Evolutionary conservation across 1,140 invertebrate species (phyloP).

Genomic region (Ceratosolen solmsi): DNA sequence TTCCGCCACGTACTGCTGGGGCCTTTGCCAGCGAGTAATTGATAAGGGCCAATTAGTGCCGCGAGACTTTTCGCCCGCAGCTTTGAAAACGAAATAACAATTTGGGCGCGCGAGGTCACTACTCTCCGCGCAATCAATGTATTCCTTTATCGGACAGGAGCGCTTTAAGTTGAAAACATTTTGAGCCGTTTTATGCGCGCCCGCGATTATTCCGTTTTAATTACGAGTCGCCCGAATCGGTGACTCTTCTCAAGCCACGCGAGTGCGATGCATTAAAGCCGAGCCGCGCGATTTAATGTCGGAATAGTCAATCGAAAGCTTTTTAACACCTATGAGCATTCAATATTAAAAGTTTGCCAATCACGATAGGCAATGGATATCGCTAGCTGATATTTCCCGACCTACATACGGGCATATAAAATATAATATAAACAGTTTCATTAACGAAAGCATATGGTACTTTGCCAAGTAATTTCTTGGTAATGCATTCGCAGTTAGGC

Average conservation of each 20-base stretch:
- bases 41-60: too few relatives aligned
- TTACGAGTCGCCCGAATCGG: too few relatives aligned
- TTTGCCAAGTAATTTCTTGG: neutral
- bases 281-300: neutral
- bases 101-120: too few relatives aligned
- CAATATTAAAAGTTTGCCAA: neutral
- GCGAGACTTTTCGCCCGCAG: too few relatives aligned
- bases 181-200: too few relatives aligned
- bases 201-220: too few relatives aligned
- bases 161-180: neutral
- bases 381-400: neutral
- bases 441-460: neutral
- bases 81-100: too few relatives aligned
- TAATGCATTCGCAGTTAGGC: constrained; percentile 1
- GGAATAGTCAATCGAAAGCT: neutral
- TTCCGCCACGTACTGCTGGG: too few relatives aligned
- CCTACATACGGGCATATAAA: constrained; percentile 14
- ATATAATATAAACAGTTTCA: constrained; percentile 1
- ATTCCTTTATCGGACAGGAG: neutral
- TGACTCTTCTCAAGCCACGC: too few relatives aligned
- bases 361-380: neutral
- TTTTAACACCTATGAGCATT: neutral
- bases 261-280: too few relatives aligned
- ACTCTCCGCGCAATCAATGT: too few relatives aligned
- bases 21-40: too few relatives aligned